Base-by-base conservation (phyloP, 2,797 vertebrate species). In the Peromyscus eremicus region DNA sequence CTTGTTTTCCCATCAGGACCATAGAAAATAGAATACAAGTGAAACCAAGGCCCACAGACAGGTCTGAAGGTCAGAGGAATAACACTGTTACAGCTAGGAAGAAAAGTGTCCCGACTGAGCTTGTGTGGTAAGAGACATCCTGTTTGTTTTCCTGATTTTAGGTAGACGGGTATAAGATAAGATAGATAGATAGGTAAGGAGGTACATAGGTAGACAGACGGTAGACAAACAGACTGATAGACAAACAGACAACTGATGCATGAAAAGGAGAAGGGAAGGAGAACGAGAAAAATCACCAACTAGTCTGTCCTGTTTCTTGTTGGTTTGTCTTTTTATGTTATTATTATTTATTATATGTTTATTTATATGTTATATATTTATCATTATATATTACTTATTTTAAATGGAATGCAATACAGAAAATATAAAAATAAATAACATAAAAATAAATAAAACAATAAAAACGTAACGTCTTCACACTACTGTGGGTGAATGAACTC, bases 21-120 rank as follows among this genome's bases (percentile, higher is more conserved):
- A n/a, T 3, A 91, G 91, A 96, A 87, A 94, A 94, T 57, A 81
- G 52, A 68, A 82, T n/a, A 55, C n/a, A 82, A 92, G 37, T 32
- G 34, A 66, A 60, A 88, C 83, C 95, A 71, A 64, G n/a, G 17
- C 32, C 32, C 76, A 94, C 11, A 88, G 81, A 57, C 37, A 75
- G 90, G 77, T 71, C 55, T 34, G 93, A 91, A 89, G 55, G 55
- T 84, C 95, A 62, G 0, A 1, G 11, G n/a, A 77, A n/a, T 40
- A 75, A 52, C 14, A 3, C 94, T 96, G 95, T 95, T 92, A 90
- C 70, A 94, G 89, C 79, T 64, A 92, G 62, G 66, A 68, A 75
- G 19, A 83, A 10, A 71, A 2, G 3, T 19, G n/a, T 85, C 85
- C 93, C 81, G 77, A 83, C 43, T 89, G 88, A 92, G 88, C 66